phyloP scores from a whole-genome alignment of 2,888 invertebrate species.

The Lapara coniferarum region DNA sequence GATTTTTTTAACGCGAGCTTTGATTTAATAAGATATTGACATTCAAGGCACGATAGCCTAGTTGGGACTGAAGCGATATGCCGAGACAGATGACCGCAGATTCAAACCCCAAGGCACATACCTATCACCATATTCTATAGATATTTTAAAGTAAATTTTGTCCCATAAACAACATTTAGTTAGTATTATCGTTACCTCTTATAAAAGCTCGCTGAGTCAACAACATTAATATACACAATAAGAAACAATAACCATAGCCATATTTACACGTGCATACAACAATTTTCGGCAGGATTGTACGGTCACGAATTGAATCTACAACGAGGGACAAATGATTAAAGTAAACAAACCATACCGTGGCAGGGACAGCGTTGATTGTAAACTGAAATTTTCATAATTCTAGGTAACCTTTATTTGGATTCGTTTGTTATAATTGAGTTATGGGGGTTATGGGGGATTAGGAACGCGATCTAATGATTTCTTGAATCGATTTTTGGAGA shows the following conservation, averaged over 20 bases:
- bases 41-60: too few relatives aligned
- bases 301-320: constrained; percentile 49
- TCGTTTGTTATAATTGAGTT: constrained; percentile 35
- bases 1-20: too few relatives aligned
- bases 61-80: too few relatives aligned
- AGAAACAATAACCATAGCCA: constrained; percentile 4
- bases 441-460: constrained; percentile 20
- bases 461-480: background rate
- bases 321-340: constrained; percentile 54
- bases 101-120: too few relatives aligned
- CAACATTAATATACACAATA: background rate
- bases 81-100: too few relatives aligned
- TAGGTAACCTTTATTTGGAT: constrained; percentile 37
- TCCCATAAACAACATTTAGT: too few relatives aligned
- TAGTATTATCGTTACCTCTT: too few relatives aligned
- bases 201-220: background rate
- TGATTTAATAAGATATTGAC: too few relatives aligned
- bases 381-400: constrained; percentile 52
- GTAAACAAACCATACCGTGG: constrained; percentile 49
- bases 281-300: constrained; percentile 39
- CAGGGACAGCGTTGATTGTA: constrained; percentile 45
- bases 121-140: too few relatives aligned
- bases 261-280: constrained; percentile 39
- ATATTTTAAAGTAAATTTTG: too few relatives aligned
- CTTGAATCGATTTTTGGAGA: background rate